phyloP scores from a whole-genome alignment of 2,888 invertebrate species.

The Pristionchus maxplancki region DNA sequence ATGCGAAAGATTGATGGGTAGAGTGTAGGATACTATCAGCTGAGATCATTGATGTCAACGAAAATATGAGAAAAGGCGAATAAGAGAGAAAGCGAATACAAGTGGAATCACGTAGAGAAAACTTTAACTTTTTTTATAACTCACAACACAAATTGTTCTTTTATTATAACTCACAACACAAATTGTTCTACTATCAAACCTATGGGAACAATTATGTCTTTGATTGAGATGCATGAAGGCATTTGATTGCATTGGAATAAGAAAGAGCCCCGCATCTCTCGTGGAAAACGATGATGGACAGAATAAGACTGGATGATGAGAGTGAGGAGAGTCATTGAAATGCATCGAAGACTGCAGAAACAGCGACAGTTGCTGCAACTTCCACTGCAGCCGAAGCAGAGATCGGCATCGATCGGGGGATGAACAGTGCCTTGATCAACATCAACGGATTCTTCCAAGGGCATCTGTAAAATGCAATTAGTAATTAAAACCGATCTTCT shows the following conservation, averaged over 20 bases:
- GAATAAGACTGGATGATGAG: not conserved
- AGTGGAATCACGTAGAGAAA: no score
- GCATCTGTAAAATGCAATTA: not conserved
- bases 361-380: not conserved
- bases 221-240: not conserved
- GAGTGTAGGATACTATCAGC: no score
- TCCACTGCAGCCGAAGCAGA: not conserved
- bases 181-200: no score
- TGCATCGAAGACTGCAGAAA: not conserved
- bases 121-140: no score
- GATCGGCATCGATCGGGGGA: not conserved
- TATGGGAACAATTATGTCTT: no score
- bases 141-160: no score
- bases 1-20: no score
- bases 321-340: not conserved
- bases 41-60: no score
- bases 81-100: no score
- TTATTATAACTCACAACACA: no score
- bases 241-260: not conserved
- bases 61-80: no score
- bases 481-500: no score
- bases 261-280: not conserved
- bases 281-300: not conserved
- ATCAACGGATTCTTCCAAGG: not conserved
- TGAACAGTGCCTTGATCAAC: not conserved